Evolutionary conservation across 35 echinoderm and acorn worm species (phyloP), one percentile per base, ranked within the genome.

Genomic region (Hemicentrotus pulcherrimus): DNA sequence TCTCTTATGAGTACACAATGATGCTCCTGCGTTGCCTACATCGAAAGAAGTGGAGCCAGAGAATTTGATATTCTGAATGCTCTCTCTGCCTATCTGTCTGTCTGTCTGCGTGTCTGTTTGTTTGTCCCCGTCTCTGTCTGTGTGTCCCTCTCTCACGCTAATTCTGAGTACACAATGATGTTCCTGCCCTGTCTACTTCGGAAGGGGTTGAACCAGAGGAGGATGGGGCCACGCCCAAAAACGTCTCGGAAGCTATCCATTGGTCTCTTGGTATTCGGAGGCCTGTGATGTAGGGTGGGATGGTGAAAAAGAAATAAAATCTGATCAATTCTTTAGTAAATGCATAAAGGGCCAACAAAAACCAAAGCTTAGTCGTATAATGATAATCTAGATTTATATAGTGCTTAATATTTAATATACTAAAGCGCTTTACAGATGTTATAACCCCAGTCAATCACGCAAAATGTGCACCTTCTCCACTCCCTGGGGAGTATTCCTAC

Each of bases 151-250:
- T 47, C n/a, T 93, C 91, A 93, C 48, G 48, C 45, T 31, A 93
- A 30, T 47, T 98, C 92, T 5, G 94, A 71, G 91, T 98, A 98
- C 7, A 96, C 94, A 46, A 97, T 94, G 47, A 94, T 58, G 18
- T 95, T 94, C 94, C 95, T 96, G 47, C 91, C 95, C 58, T 91
- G 30, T 94, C 94, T 95, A 55, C 94, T 92, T 13, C 98, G 94
- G 61, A 99, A 96, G 45, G 98, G 98, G 33, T 99, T 99, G 48
- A 97, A 95, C 98, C 98, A 99, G 32, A 88, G 95, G 47, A 96
- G 88, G 12, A 96, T 60, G 52, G 14, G 90, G 50, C 98, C 98
- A 32, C 94, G 91, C 61, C 98, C 98, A 47, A 96, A 99, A 9
- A 99, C 98, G 71, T 95, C 93, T 30, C 89, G 96, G 65, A 99